These are phyloP conservation scores for Halisarca cf. caerulea DNA, from an alignment of 37 sponge, comb jelly and placozoan species.

Conservation along the genomic window DNA sequence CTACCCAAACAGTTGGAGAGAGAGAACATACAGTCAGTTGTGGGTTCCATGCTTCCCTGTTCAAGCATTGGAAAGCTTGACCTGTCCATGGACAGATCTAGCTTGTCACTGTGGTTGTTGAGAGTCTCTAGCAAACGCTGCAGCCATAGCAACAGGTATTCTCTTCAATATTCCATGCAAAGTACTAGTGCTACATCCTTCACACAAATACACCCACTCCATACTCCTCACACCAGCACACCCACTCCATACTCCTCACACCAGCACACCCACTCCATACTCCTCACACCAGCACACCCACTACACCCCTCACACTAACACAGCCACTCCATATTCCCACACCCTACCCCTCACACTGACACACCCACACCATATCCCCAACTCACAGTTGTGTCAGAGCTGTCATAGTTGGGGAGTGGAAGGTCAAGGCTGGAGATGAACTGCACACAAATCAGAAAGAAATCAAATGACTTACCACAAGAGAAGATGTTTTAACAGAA, in stretches of 20 bases:
- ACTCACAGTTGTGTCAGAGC: neutral
- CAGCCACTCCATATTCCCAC: neutral
- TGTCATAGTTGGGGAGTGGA: constrained; percentile 2
- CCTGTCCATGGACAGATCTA: neutral
- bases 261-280: too few species aligned
- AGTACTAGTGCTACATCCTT: too few species aligned
- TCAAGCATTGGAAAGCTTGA: neutral
- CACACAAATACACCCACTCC: too few species aligned
- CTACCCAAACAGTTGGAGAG: neutral
- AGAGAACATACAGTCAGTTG: neutral
- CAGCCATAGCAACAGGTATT: neutral
- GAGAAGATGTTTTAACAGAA: too few species aligned
- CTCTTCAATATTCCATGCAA: too few species aligned
- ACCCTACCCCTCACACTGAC: neutral
- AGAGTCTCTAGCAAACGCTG: neutral
- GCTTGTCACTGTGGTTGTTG: neutral
- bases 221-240: too few species aligned
- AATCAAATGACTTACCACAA: neutral
- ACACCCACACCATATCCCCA: neutral
- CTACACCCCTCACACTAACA: neutral
- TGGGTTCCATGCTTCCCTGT: too few species aligned
- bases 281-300: neutral
- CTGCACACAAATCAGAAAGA: neutral
- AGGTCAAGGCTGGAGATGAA: neutral
- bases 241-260: too few species aligned